Base-by-base conservation (phyloP, 1,140 invertebrate genomes). In the Lepidurus apus region DNA sequence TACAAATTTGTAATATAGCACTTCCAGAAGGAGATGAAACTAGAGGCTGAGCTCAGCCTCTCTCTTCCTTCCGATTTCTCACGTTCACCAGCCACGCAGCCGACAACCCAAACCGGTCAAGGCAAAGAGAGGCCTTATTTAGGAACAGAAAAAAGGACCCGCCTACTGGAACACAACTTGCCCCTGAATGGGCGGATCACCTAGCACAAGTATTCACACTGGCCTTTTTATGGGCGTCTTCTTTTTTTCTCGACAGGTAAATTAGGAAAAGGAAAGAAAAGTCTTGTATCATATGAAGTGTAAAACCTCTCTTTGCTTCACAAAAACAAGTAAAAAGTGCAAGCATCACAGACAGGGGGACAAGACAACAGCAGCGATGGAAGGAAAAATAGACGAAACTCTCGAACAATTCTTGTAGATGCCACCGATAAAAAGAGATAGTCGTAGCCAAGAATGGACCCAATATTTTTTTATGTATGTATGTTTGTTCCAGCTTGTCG, bases 1-100 rank as follows among this genome's bases (percentile, higher is more conserved):
- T 65, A 65, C 53, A 65, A 65, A 65, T 65, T 21, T 65, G 53
- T 65, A n/a, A 65, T 65, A 65, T 65, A 65, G 53, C 53, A 65
- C 53, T 65, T 13, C 21, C 53, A 17, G 21, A 17, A 65, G 21
- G 7, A 65, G 21, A 65, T n/a, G 53, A 65, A 21, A 13, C 21
- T 65, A 21, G 53, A 13, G 53, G 17, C 17, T n/a, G 53, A 65
- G 53, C 6, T 21, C 53, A 65, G 53, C 21, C 21, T 65, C 17
- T 21, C 53, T 65, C 8, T n/a, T 21, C 17, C 53, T 65, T 34
- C 4, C 34, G 34, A 34, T 34, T 34, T 34, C 53, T 21, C 17
- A 65, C 53, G 21, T 65, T 65, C 21, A 65, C 53, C 53, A 65
- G n/a, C 34, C 34, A 34, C 34, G 53, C 53, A 65, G n/a, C 53